A percentile compares a stretch with the other conserved stretches of the same genome.
These are phyloP conservation scores for Sebastiscus tertius DNA, from an alignment of 2,797 vertebrate species.

Conservation along the genomic window DNA sequence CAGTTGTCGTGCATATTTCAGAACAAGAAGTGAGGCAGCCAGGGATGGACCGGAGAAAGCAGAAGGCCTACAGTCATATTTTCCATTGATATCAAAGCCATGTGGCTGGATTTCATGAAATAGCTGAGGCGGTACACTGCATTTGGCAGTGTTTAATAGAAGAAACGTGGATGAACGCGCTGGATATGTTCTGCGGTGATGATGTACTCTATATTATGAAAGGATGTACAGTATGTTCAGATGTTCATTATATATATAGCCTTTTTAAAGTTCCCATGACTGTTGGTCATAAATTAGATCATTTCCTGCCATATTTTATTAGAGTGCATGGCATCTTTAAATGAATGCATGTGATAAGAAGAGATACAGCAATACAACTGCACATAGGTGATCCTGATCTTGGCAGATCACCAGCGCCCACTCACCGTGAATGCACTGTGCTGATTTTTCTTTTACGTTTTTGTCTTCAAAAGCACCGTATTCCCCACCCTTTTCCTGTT, in stretches of 20 bases:
- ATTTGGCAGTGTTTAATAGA: conserved; percentile 61
- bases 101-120: conserved; percentile 81
- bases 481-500: conserved; percentile 52
- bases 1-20: conserved; percentile 67
- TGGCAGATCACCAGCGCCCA: conserved; percentile 6
- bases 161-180: conserved; percentile 45
- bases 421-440: neutral
- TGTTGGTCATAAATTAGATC: conserved; percentile 4
- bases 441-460: conserved; percentile 21
- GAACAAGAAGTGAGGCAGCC: conserved; percentile 49
- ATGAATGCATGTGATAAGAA: conserved; percentile 4
- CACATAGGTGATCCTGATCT: conserved; percentile 10
- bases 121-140: conserved; percentile 67
- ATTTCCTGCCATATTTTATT: conserved; percentile 14
- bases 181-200: conserved; percentile 44
- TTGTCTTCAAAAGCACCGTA: conserved; percentile 37
- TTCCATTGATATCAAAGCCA: conserved; percentile 87
- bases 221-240: conserved; percentile 26
- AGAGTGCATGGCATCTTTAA: neutral
- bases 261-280: conserved; percentile 32
- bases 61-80: conserved; percentile 81
- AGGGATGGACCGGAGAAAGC: conserved; percentile 61
- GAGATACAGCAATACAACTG: neutral
- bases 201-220: conserved; percentile 38
- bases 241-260: conserved; percentile 19